Base-by-base conservation (phyloP, 2,113 vertebrate species). In the Illadopsis cleaveri region DNA sequence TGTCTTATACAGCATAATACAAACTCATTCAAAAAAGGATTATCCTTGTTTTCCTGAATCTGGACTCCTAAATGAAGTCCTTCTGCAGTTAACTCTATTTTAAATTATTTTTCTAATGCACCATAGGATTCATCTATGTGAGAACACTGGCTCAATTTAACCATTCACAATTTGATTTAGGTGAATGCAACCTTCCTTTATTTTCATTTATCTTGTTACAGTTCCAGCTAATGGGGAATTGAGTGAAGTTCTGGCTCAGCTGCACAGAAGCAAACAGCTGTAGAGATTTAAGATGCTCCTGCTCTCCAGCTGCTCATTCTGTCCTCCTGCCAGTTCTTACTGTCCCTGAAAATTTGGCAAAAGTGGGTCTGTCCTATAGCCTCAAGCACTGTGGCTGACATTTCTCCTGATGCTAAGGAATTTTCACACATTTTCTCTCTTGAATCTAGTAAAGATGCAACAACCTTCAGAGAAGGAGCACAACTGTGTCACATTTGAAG, bases 181-280 rank as follows among this genome's bases (percentile, higher is more conserved):
- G 18, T 82, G 87, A 76, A 79, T 64, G 58, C 77, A 84, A 79
- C 86, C 78, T 94, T 94, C 45, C 93, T 93, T 82, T 76, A 65
- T 91, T 89, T 84, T 81, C 77, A 91, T 95, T 94, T 82, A 80
- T 86, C 86, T 93, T 69, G 70, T 95, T 94, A 94, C 65, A 53
- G 40, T 56, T 85, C 72, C 77, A 91, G 87, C 79, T 89, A 86
- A 94, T 65, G 75, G 75, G 61, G 91, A 96, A 95, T 45, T 86
- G 81, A 87, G 86, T 89, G 72, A 79, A 94, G 81, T n/a, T 79
- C 85, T 94, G 94, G 90, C 94, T 95, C 87, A 92, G 88, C 90
- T 82, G 90, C 85, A 80, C 18, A 44, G 61, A 93, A 82, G 78
- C 69, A 44, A 91, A 85, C 92, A 95, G 88, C 90, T 96, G 96